Percentiles rank a stretch among this genome's conserved stretches.
Conservation (phyloP, 1,140 invertebrate species). For the Bombus haemorrhoidalis region DNA sequence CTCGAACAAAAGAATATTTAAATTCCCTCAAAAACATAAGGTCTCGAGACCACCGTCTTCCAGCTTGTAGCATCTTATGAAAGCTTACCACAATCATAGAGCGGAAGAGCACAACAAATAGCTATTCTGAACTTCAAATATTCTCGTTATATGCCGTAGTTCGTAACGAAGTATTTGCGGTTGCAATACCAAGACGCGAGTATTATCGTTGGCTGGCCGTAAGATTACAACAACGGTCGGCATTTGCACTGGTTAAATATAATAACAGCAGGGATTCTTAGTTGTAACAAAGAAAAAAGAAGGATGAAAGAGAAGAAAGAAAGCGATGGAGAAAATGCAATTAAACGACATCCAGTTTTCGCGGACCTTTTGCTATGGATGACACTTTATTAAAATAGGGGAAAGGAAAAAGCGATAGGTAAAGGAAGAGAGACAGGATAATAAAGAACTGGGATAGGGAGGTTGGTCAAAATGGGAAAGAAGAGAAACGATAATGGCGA, state of each 20-base stretch:
- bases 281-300: not conserved
- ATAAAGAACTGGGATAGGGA: not conserved
- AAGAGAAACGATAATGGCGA: not conserved
- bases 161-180: slow-evolving; percentile 33
- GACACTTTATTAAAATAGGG: slow-evolving; percentile 63
- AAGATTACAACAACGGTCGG: slow-evolving; percentile 36
- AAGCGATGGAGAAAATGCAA: slow-evolving; percentile 9
- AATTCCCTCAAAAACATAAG: not conserved
- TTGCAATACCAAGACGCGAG: not conserved
- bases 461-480: not conserved
- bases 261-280: slow-evolving; percentile 56
- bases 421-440: not conserved
- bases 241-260: slow-evolving; percentile 60
- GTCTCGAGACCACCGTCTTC: not conserved
- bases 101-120: not conserved
- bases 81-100: not conserved
- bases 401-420: not conserved
- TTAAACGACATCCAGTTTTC: slow-evolving; percentile 48
- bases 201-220: slow-evolving; percentile 1
- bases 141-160: slow-evolving; percentile 6
- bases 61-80: not conserved
- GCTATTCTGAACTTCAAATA: slow-evolving; percentile 15
- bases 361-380: slow-evolving; percentile 14
- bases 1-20: not conserved
- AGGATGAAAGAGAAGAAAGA: not conserved